Percentiles rank a stretch among this genome's conserved stretches.
Evolutionary conservation across 2,888 invertebrate genomes (phyloP).

Genomic region (Nomada ferruginata): DNA sequence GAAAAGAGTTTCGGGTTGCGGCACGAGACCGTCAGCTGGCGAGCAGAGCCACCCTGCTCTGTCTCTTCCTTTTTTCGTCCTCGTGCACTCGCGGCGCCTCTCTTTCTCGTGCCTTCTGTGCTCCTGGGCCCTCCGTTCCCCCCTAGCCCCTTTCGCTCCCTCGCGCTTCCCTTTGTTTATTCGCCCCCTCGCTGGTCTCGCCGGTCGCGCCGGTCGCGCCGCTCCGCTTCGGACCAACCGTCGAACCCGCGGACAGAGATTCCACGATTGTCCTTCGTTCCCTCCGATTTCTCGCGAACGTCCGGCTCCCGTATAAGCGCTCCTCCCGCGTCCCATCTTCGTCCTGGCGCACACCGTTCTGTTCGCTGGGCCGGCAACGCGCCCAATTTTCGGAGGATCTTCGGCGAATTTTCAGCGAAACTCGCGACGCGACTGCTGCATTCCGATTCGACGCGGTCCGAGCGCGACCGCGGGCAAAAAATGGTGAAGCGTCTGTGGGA

Average conservation of each 20-base stretch:
- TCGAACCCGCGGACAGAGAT: too few relatives aligned
- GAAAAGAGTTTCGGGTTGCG: conserved; percentile 75
- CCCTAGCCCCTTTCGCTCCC: neutral
- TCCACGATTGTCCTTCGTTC: too few relatives aligned
- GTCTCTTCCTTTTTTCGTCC: conserved; percentile 9
- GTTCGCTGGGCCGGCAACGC: too few relatives aligned
- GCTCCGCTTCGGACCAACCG: neutral
- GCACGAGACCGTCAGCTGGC: conserved; percentile 79
- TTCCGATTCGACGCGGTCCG: neutral
- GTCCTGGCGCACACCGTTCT: too few relatives aligned
- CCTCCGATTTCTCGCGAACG: neutral
- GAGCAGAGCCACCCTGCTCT: conserved; percentile 64
- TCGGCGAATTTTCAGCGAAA: too few relatives aligned
- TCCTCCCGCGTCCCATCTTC: too few relatives aligned
- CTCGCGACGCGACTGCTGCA: neutral
- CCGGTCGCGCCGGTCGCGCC: neutral
- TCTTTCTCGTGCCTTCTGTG: neutral
- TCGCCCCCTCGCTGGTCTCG: neutral
- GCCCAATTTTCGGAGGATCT: too few relatives aligned
- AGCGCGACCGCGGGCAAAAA: too few relatives aligned
- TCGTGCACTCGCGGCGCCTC: neutral
- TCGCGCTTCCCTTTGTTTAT: neutral
- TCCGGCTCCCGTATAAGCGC: neutral
- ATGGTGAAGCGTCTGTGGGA: neutral
- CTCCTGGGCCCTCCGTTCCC: neutral